Percentiles rank a stretch among this genome's conserved stretches.
phyloP scores from a whole-genome alignment of 2,888 invertebrate species.

The Leptopterna dolabrata region DNA sequence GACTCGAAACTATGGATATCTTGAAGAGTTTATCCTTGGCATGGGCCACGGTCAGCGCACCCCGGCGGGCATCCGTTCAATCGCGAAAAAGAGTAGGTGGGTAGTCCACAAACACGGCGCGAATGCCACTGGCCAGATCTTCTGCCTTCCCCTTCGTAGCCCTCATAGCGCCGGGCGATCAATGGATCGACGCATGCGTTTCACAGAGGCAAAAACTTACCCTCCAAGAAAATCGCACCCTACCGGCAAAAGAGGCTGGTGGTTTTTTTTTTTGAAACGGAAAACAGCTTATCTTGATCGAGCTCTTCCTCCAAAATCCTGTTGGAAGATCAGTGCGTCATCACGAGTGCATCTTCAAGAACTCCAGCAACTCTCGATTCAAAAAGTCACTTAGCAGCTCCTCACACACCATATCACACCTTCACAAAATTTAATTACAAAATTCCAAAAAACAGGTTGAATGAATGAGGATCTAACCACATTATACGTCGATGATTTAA shows the following conservation, averaged over 20 bases:
- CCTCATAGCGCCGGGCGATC: conserved; percentile 15
- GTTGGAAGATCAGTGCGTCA: neutral
- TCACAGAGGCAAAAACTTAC: neutral
- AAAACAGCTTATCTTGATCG: neutral
- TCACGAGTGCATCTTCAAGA: too few relatives aligned
- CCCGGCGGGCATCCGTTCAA: conserved; percentile 37
- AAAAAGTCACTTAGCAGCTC: too few relatives aligned
- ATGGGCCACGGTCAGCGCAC: conserved; percentile 51
- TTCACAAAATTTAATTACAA: too few relatives aligned
- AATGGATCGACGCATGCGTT: conserved; percentile 30
- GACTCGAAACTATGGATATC: conserved; percentile 68
- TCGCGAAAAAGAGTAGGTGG: neutral
- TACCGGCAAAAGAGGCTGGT: neutral
- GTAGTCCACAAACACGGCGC: conserved; percentile 24
- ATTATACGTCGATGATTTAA: too few relatives aligned
- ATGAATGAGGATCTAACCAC: too few relatives aligned
- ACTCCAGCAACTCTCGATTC: too few relatives aligned
- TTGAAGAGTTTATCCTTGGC: conserved; percentile 67
- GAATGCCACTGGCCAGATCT: conserved; percentile 36
- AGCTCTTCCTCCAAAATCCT: neutral
- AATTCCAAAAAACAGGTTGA: too few relatives aligned
- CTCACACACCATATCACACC: too few relatives aligned
- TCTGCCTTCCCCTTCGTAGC: neutral
- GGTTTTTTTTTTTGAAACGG: conserved; percentile 18
- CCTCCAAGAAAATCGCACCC: conserved; percentile 14